Evolutionary conservation across 2,113 vertebrate genomes (phyloP), one percentile per base, ranked within the genome.

Genomic region (Heteronetta atricapilla): DNA sequence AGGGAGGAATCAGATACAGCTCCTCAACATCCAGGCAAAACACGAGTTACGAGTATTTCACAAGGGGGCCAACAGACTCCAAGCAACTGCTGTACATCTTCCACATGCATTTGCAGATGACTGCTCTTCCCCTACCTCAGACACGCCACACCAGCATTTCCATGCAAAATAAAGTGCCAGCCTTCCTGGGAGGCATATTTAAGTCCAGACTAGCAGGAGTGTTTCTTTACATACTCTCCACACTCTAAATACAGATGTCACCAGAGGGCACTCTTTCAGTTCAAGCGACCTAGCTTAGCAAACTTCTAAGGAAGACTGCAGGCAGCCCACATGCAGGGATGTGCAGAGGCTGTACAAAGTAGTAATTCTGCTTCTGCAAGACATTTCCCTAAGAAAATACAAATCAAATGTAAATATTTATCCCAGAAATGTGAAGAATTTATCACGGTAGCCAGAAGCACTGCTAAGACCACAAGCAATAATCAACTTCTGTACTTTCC

Each of bases 241-340:
- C 83, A 56, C 31, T 33, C 50, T 36, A 34, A 80, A 76, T 0
- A 56, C 42, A 50, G 34, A 81, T 86, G 87, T 94, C 96, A 95
- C 94, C 93, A 96, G 91, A 96, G 95, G 95, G 95, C 95, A 96
- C 82, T 82, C 82, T 94, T 80, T 95, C 89, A 85, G 55, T 53
- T 73, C 58, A 60, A 91, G 28, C 58, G 94, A 91, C 75, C 87
- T 7, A 82, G 94, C 91, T 68, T 1, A 75, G 66, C 46, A 84
- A 83, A 78, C 83, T 94, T 73, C 77, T 10, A 44, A 89, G 83
- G 48, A 90, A 52, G 44, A 28, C 70, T 66, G 40, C 75, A 73
- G 64, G 42, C 46, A 94, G 16, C 12, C 62, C 58, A 33, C 3
- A 19, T 2, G 13, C 55, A 60, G 40, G 31, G 75, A 76, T 67